A percentile compares a stretch with the other conserved stretches of the same genome.
phyloP scores from a whole-genome alignment of 1,140 invertebrate species.

The Whitmania pigra region DNA sequence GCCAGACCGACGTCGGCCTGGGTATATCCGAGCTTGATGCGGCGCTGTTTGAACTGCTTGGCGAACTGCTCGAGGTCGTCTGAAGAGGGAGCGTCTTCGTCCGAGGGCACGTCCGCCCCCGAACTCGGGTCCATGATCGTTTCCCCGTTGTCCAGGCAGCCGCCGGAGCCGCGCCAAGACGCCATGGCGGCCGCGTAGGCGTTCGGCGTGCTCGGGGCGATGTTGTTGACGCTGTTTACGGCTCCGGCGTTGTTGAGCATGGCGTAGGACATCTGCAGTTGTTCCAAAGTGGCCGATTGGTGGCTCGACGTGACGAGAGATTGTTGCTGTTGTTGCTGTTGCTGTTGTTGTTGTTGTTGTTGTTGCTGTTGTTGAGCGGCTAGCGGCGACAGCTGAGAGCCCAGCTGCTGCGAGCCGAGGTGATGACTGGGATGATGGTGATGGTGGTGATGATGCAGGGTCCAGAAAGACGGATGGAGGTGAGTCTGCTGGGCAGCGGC shows the following conservation, averaged over 20 bases:
- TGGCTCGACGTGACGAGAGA: not conserved
- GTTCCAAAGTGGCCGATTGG: not conserved
- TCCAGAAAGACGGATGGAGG: not conserved
- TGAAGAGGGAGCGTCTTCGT: conserved; percentile 62
- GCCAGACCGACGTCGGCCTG: conserved; percentile 98
- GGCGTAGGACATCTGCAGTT: conserved; percentile 10
- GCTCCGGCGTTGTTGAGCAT: not conserved
- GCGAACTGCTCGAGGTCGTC: conserved; percentile 97
- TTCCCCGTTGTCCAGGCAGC: conserved; percentile 2
- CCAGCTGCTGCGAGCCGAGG: no score
- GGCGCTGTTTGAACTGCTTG: conserved; percentile 96
- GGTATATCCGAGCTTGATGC: conserved; percentile 85
- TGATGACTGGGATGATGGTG: no score
- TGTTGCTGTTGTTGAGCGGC: no score
- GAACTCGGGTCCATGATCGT: not conserved
- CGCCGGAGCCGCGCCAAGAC: conserved; percentile 1
- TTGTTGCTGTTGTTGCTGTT: not conserved
- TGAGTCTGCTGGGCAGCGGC: no score
- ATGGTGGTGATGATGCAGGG: conserved; percentile 1
- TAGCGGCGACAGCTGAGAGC: no score
- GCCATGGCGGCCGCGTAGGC: not conserved
- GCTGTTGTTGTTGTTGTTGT: not conserved
- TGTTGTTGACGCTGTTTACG: not conserved
- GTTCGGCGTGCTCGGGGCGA: not conserved
- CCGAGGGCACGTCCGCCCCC: conserved; percentile 30